These are phyloP conservation scores for Sylvietta virens DNA, from an alignment of 2,113 vertebrate genomes.

Conservation along the genomic window DNA sequence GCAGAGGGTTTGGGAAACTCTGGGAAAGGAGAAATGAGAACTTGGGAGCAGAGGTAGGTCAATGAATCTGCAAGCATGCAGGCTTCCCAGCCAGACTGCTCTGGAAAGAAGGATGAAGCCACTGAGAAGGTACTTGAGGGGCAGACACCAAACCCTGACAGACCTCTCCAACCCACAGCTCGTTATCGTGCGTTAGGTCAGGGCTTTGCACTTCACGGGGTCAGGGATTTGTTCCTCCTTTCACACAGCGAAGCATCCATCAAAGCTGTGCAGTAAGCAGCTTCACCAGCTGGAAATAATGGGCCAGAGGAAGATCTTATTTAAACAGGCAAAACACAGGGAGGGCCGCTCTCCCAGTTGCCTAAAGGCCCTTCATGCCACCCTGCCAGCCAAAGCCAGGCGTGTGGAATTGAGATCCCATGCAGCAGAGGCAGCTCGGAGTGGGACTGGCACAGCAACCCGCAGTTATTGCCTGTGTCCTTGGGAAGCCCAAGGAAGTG, in stretches of 20 bases:
- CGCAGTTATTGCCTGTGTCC: rapidly evolving
- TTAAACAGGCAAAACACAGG: not conserved
- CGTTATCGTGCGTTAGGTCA: not conserved
- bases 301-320: not conserved
- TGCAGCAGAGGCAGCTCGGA: not conserved
- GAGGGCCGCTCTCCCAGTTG: not conserved
- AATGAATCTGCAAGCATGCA: not conserved
- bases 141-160: not conserved
- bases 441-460: rapidly evolving
- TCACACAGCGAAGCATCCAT: not conserved
- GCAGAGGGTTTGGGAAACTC: not conserved
- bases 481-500: rapidly evolving
- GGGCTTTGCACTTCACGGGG: not conserved
- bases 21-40: not conserved
- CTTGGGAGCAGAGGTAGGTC: not conserved
- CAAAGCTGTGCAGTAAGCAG: not conserved
- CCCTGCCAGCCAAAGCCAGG: not conserved
- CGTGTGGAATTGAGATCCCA: rapidly evolving
- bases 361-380: not conserved
- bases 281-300: not conserved
- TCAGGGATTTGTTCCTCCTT: not conserved
- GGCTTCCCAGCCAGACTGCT: not conserved
- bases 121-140: not conserved
- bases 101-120: not conserved
- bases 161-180: not conserved